phyloP scores from a whole-genome alignment of 2,888 invertebrate genomes.

The Sinohyriopsis cumingii region DNA sequence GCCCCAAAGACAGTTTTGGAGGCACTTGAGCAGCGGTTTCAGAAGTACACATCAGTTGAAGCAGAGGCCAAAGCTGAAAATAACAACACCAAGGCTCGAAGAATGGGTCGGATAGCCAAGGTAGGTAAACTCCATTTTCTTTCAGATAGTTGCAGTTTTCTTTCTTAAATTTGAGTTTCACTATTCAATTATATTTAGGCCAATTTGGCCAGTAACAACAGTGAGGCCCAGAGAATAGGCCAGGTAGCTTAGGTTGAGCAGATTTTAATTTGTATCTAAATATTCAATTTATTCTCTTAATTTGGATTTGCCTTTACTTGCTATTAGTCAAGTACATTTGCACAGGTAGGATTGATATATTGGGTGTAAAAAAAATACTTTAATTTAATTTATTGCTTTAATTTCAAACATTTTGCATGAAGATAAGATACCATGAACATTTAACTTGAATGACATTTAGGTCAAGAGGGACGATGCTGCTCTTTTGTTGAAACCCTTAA shows the following conservation, averaged over 20 bases:
- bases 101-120: slow-evolving; percentile 92
- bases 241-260: no score
- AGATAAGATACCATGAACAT: no score
- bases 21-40: slow-evolving; percentile 87
- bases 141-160: not conserved
- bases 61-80: slow-evolving; percentile 81
- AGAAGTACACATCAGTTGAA: slow-evolving; percentile 83
- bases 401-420: no score
- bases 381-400: not conserved
- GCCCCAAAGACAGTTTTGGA: slow-evolving; percentile 77
- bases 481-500: no score
- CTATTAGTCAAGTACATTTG: no score
- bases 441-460: no score
- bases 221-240: no score
- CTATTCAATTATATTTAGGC: not conserved
- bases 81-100: slow-evolving; percentile 88
- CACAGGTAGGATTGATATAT: not conserved
- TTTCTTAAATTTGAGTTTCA: not conserved
- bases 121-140: slow-evolving; percentile 40
- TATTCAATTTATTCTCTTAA: no score
- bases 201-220: no score
- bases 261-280: no score
- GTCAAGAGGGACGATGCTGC: no score
- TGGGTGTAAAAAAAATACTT: not conserved
- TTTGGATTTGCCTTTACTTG: no score